These are phyloP conservation scores for Tipula unca DNA, from an alignment of 2,888 invertebrate genomes.

Conservation along the genomic window DNA sequence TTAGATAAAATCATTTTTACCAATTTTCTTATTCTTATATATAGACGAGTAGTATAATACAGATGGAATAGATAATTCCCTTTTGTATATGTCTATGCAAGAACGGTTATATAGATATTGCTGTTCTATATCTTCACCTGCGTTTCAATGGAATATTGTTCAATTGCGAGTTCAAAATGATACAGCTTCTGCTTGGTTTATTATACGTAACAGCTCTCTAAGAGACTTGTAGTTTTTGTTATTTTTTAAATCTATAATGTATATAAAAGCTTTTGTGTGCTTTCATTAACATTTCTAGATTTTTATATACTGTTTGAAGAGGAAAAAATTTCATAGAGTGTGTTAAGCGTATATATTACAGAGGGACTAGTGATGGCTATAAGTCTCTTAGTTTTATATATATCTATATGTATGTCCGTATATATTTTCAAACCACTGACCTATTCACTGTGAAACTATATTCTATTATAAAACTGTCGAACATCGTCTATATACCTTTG, in stretches of 20 bases:
- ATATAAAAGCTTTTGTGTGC: not conserved
- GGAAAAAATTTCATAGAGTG: not conserved
- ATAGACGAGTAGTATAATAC: too few species aligned
- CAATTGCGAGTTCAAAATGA: not conserved
- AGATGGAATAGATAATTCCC: too few species aligned
- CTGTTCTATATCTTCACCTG: not conserved
- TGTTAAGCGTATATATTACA: not conserved
- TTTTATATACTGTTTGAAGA: not conserved
- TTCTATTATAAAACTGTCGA: not conserved
- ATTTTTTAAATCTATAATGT: not conserved
- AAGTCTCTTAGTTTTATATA: not conserved
- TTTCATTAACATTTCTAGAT: not conserved
- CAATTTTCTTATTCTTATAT: too few species aligned
- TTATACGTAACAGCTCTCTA: not conserved
- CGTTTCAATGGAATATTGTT: not conserved
- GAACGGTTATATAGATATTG: not conserved
- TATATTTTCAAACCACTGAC: not conserved
- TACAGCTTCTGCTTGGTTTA: not conserved
- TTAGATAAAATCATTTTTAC: too few species aligned
- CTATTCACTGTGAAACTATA: not conserved
- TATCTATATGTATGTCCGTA: not conserved
- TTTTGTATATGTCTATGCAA: not conserved
- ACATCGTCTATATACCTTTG: not conserved
- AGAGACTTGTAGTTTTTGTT: not conserved
- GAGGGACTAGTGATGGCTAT: not conserved